Conservation (phyloP, 2,797 vertebrate species). For the Acipenser ruthenus region DNA sequence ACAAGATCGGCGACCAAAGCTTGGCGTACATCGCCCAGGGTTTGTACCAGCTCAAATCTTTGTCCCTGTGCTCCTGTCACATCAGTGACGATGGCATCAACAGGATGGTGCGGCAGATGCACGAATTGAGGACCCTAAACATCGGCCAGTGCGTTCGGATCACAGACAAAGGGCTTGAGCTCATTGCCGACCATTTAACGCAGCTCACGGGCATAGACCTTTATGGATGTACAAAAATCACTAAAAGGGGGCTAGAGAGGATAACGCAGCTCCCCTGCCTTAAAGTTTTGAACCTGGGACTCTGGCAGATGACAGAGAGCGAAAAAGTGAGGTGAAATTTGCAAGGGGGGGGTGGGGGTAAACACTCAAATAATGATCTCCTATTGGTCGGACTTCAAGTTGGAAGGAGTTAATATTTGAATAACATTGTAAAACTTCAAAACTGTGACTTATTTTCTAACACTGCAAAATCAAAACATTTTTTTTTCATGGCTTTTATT, state of each 20-base stretch:
- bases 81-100: conserved; percentile 94
- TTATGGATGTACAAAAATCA: conserved; percentile 97
- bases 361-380: conserved; percentile 26
- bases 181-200: conserved; percentile 93
- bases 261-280: conserved; percentile 98
- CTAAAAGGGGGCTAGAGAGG: conserved; percentile 92
- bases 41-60: conserved; percentile 85
- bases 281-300: conserved; percentile 98
- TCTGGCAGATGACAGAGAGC: conserved; percentile 98
- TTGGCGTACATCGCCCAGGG: conserved; percentile 94
- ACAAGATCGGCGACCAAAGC: conserved; percentile 95
- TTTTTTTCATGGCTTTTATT: not conserved
- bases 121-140: conserved; percentile 92
- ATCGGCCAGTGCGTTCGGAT: conserved; percentile 95
- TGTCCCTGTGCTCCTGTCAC: conserved; percentile 94
- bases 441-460: conserved; percentile 36
- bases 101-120: conserved; percentile 97
- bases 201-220: conserved; percentile 94
- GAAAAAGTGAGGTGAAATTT: conserved; percentile 91
- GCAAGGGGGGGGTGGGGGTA: conserved; percentile 25
- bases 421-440: conserved; percentile 34
- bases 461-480: not conserved
- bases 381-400: conserved; percentile 27
- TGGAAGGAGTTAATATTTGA: conserved; percentile 33
- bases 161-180: conserved; percentile 97